A percentile compares a stretch with the other conserved stretches of the same genome.
Conservation (phyloP, 1,140 invertebrate genomes). For the Papilio polyxenes region DNA sequence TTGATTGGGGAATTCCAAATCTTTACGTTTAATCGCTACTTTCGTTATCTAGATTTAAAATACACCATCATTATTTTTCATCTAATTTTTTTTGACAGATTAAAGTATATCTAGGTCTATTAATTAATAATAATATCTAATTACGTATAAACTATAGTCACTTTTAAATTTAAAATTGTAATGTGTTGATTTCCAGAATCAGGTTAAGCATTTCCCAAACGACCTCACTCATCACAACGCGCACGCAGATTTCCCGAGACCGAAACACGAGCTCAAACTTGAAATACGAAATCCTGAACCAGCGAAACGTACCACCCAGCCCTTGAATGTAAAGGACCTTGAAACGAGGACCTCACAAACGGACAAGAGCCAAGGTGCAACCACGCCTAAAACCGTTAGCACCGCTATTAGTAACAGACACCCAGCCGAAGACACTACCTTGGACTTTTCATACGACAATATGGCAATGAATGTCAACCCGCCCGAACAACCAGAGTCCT, state of each 20-base stretch:
- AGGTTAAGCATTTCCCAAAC: conserved; percentile 67
- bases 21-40: background rate
- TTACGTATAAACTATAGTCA: background rate
- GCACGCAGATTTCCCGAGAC: conserved; percentile 69
- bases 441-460: conserved; percentile 87
- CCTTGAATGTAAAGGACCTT: conserved; percentile 66
- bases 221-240: conserved; percentile 73
- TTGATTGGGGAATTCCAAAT: background rate
- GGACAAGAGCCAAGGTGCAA: conserved; percentile 73
- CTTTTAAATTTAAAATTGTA: background rate
- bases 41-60: background rate
- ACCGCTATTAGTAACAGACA: conserved; percentile 80
- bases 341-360: conserved; percentile 69
- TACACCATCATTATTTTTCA: background rate
- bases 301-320: conserved; percentile 61
- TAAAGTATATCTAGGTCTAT: background rate
- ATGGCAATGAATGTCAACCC: conserved; percentile 83
- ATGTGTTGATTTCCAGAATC: conserved; percentile 61
- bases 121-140: too few relatives aligned
- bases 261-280: conserved; percentile 71
- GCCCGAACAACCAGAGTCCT: conserved; percentile 72
- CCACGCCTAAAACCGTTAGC: conserved; percentile 81
- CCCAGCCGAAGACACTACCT: conserved; percentile 84
- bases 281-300: conserved; percentile 71
- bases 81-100: background rate